These are phyloP conservation scores for Palythoa caribaeorum DNA, from an alignment of 92 coral and sea anemone genomes.

Conservation along the genomic window DNA sequence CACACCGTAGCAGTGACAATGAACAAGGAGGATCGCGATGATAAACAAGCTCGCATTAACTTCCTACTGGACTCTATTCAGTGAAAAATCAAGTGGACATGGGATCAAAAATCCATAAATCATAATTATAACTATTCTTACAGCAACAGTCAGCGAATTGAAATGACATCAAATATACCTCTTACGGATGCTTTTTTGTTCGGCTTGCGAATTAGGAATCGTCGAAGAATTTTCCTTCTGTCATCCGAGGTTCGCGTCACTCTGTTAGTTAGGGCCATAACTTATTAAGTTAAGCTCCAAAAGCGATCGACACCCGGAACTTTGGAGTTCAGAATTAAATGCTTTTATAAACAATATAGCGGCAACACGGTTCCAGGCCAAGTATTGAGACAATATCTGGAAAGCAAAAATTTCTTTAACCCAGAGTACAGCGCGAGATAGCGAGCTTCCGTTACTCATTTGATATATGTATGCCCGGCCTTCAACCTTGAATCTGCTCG, in stretches of 20 bases:
- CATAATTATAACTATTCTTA: conserved; percentile 15
- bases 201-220: conserved; percentile 87
- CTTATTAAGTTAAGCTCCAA: not conserved
- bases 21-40: not conserved
- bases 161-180: conserved; percentile 72
- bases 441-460: conserved; percentile 14
- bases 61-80: conserved; percentile 10
- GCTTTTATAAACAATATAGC: not conserved
- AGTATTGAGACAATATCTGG: not conserved
- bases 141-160: conserved; percentile 33
- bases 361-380: not conserved
- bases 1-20: not conserved
- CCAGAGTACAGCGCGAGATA: conserved; percentile 7
- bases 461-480: conserved; percentile 4
- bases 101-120: conserved; percentile 7
- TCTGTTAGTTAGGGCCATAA: conserved; percentile 79
- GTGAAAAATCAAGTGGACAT: not conserved
- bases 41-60: not conserved
- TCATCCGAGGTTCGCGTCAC: conserved; percentile 65
- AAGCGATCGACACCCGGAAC: not conserved
- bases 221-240: conserved; percentile 87
- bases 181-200: conserved; percentile 78
- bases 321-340: not conserved
- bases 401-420: not conserved
- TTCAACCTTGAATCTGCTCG: not conserved